Evolutionary conservation across 1,140 invertebrate species (phyloP).

Genomic region (Nylanderia fulva): DNA sequence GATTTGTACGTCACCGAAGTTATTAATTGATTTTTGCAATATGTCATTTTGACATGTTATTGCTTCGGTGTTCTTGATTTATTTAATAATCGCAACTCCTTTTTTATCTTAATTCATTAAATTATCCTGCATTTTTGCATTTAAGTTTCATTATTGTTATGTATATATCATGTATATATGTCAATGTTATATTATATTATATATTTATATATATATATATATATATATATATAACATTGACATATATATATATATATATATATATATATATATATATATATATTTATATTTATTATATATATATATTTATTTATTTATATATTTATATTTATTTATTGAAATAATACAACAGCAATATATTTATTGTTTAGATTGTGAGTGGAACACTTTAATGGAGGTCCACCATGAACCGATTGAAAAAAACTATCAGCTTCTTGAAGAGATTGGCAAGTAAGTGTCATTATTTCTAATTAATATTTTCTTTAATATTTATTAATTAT

Average conservation of each 20-base stretch:
- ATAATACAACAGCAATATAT: conserved; percentile 8
- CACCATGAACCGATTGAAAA: conserved; percentile 87
- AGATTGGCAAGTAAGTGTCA: conserved; percentile 88
- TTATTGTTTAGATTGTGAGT: conserved; percentile 81
- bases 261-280: background rate
- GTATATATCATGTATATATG: background rate
- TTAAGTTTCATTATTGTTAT: background rate
- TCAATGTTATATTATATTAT: conserved; percentile 1
- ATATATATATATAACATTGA: background rate
- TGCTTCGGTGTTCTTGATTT: background rate
- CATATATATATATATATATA: background rate
- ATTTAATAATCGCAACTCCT: background rate
- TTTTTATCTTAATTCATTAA: background rate
- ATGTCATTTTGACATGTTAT: background rate
- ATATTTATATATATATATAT: background rate
- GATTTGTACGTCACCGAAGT: background rate
- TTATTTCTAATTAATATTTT: background rate
- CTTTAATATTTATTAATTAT: conserved; percentile 2
- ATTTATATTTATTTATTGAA: conserved; percentile 31
- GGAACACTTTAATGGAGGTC: conserved; percentile 86
- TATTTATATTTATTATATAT: background rate
- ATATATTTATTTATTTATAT: background rate
- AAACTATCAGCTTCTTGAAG: conserved; percentile 87
- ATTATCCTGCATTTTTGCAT: background rate
- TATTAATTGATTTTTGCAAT: background rate